Evolutionary conservation across 2,797 vertebrate species (phyloP).

Genomic region (Myotis pilosus): DNA sequence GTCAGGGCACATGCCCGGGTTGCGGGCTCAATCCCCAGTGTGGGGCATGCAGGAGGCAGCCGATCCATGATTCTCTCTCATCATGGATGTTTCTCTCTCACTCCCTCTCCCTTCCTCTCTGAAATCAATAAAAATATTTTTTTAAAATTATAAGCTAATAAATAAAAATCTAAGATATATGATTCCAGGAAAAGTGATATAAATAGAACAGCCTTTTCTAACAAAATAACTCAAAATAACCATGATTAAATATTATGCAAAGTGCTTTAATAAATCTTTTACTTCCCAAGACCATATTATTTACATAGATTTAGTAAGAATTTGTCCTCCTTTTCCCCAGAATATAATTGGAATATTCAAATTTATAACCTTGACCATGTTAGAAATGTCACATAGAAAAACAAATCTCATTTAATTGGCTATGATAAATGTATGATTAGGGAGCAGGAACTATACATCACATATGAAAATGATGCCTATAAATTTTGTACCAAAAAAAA

Average conservation of each 20-base stretch:
- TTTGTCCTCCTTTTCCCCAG: background rate
- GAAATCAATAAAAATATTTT: too few species aligned
- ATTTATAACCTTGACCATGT: background rate
- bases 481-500: constrained; percentile 17
- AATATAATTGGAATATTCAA: constrained; percentile 37
- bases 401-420: constrained; percentile 34
- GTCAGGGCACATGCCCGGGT: too few species aligned
- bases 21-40: too few species aligned
- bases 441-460: background rate
- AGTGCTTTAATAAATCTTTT: background rate
- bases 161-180: constrained; percentile 26
- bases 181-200: background rate
- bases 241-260: background rate
- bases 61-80: too few species aligned
- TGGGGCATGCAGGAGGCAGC: too few species aligned
- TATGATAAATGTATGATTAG: constrained; percentile 13
- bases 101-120: too few species aligned
- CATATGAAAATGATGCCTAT: constrained; percentile 31
- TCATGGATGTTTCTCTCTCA: too few species aligned
- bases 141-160: constrained; percentile 3
- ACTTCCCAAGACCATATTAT: background rate
- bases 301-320: constrained; percentile 20
- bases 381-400: constrained; percentile 50
- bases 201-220: constrained; percentile 32
- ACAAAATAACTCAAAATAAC: constrained; percentile 30